A percentile compares a stretch with the other conserved stretches of the same genome.
These are phyloP conservation scores for Arctocebus calabarensis DNA, from an alignment of 2,797 vertebrate genomes.

Conservation along the genomic window DNA sequence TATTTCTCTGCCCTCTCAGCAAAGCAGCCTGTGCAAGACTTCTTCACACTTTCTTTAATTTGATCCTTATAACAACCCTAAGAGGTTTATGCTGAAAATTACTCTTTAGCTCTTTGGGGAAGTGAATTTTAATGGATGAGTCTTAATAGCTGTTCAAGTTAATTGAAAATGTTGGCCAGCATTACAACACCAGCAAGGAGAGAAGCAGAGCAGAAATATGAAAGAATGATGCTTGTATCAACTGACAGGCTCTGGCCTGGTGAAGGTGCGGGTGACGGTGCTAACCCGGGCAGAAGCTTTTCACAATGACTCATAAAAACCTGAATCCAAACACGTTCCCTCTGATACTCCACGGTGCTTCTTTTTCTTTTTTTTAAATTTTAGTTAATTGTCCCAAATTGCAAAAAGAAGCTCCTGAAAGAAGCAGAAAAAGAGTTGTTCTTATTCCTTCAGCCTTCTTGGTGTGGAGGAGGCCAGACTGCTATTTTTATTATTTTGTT, in stretches of 20 bases:
- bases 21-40: not conserved
- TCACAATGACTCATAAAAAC: not conserved
- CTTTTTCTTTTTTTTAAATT: not conserved
- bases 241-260: not conserved
- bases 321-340: not conserved
- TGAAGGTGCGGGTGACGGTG: not conserved
- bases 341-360: not conserved
- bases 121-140: constrained; percentile 69
- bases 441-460: not conserved
- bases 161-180: constrained; percentile 59
- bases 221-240: not conserved
- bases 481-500: not conserved
- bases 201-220: constrained; percentile 40
- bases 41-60: constrained; percentile 58
- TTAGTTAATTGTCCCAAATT: constrained; percentile 18
- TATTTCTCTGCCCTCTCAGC: not conserved
- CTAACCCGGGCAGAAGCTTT: not conserved
- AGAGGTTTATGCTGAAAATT: constrained; percentile 68
- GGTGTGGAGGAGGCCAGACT: not conserved
- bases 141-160: constrained; percentile 66
- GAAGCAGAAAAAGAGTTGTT: not conserved
- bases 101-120: constrained; percentile 58
- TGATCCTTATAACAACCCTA: constrained; percentile 31
- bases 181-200: not conserved
- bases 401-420: not conserved